phyloP scores from a whole-genome alignment of 2,113 vertebrate species.

The Melanostigma gelatinosum region DNA sequence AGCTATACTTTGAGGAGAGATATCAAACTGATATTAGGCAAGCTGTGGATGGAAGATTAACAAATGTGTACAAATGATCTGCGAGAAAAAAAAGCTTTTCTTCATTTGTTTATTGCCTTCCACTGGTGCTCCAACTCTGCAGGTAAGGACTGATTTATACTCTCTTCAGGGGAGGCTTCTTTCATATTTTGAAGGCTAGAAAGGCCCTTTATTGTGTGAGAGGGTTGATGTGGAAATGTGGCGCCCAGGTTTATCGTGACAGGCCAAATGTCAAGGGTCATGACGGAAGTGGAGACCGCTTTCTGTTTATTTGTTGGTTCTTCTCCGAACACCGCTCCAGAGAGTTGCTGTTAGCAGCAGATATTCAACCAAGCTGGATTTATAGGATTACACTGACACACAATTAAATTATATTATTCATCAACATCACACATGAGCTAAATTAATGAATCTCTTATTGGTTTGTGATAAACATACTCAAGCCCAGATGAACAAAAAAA shows the following conservation, averaged over 20 bases:
- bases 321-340: background rate
- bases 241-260: background rate
- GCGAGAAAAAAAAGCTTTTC: background rate
- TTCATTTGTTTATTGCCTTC: background rate
- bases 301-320: background rate
- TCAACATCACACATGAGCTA: background rate
- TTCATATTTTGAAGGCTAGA: conserved; percentile 1
- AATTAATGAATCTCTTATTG: background rate
- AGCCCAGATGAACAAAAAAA: background rate
- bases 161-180: background rate
- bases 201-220: conserved; percentile 16
- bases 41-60: background rate
- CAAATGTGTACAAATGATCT: background rate
- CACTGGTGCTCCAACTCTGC: background rate
- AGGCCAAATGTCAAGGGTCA: background rate
- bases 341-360: background rate
- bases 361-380: background rate
- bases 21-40: background rate
- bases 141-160: background rate
- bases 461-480: background rate
- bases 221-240: background rate
- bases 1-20: background rate
- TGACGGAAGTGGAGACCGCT: background rate
- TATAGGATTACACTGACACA: background rate
- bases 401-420: background rate